These are phyloP conservation scores for Leucoraja erinaceus DNA, from an alignment of 2,113 vertebrate genomes.

Conservation along the genomic window DNA sequence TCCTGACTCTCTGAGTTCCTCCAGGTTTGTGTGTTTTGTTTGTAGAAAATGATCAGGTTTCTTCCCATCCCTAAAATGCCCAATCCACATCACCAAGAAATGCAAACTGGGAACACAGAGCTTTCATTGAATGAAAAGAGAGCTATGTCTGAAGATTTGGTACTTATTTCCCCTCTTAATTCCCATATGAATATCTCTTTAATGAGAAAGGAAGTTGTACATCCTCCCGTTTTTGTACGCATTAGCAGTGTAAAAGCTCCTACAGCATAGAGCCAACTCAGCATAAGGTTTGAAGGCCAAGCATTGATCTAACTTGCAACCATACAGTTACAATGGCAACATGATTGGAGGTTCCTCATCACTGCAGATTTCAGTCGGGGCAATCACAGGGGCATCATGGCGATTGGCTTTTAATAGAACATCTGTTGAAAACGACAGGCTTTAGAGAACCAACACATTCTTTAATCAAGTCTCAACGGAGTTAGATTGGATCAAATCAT, in stretches of 20 bases:
- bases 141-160: background rate
- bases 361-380: background rate
- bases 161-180: background rate
- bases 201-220: background rate
- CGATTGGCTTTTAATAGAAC: background rate
- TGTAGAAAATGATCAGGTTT: background rate
- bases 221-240: background rate
- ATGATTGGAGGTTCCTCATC: background rate
- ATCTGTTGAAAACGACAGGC: background rate
- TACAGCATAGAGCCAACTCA: background rate
- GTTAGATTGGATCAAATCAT: background rate
- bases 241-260: too few species aligned
- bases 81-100: background rate
- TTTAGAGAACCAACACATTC: background rate
- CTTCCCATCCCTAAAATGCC: background rate
- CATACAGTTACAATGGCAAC: background rate
- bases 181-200: background rate
- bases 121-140: background rate
- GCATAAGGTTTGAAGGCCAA: background rate
- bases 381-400: background rate
- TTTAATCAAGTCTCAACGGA: background rate
- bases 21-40: too few species aligned
- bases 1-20: too few species aligned
- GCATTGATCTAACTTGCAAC: background rate
- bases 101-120: background rate